phyloP scores from a whole-genome alignment of 2,797 vertebrate species.

The Alosa sapidissima region DNA sequence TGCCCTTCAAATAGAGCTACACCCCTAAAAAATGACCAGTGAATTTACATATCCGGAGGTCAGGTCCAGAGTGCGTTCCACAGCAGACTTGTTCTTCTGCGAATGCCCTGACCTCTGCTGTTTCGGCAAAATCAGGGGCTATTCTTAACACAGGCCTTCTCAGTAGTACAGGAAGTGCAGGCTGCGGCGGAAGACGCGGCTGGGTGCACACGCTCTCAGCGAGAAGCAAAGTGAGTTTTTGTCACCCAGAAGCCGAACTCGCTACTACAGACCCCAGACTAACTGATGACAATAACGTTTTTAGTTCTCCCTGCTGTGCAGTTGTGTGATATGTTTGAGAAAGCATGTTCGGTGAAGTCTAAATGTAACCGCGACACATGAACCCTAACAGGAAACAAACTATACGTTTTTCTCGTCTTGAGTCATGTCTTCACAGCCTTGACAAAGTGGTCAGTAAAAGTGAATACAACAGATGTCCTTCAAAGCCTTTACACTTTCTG shows the following conservation, averaged over 20 bases:
- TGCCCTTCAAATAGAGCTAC: neutral
- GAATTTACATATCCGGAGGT: neutral
- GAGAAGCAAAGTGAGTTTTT: constrained; percentile 28
- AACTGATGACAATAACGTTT: neutral
- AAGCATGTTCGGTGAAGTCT: too few species aligned
- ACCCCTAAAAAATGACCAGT: neutral
- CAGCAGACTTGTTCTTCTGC: neutral
- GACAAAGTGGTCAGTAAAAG: neutral
- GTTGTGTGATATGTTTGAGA: too few species aligned
- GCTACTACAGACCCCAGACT: neutral
- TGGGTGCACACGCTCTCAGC: constrained; percentile 47
- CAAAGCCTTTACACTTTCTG: neutral
- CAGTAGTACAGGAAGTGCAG: constrained; percentile 54
- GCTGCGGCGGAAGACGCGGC: constrained; percentile 52
- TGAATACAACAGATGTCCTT: neutral
- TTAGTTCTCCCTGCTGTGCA: neutral
- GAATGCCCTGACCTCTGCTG: neutral
- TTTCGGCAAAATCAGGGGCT: constrained; percentile 22
- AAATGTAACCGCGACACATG: neutral
- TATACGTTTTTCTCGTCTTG: neutral
- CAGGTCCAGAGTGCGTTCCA: neutral
- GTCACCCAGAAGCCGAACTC: neutral
- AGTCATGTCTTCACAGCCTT: neutral
- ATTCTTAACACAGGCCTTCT: constrained; percentile 50
- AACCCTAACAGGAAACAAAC: neutral